Conservation (phyloP, 30 jellyfish, hydroid and myxozoan species). For the Aurelia coerulea region DNA sequence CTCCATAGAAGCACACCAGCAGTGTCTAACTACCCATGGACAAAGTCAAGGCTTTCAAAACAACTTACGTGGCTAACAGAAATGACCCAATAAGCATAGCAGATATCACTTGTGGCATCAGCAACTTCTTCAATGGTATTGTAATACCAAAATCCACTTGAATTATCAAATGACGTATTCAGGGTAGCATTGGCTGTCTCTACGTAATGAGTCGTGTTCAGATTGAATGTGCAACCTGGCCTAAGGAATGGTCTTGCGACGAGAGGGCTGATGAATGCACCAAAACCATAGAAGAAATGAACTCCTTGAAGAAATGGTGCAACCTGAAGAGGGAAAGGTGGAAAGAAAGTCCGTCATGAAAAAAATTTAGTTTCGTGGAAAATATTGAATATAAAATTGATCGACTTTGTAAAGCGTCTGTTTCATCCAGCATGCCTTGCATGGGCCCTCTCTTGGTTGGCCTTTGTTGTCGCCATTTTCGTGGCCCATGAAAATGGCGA, state of each 20-base stretch:
- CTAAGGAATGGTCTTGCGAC: conserved; percentile 95
- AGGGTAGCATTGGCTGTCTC: conserved; percentile 27
- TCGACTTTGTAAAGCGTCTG: no score
- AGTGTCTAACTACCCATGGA: no score
- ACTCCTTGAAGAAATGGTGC: conserved; percentile 98
- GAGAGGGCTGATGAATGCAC: conserved; percentile 93
- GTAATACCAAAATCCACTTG: conserved; percentile 78
- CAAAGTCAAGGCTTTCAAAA: no score
- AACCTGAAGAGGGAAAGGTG: conserved; percentile 53
- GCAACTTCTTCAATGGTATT: conserved; percentile 60
- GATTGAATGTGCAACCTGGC: conserved; percentile 75
- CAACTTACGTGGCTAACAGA: conserved; percentile 90
- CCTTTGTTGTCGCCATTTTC: no score
- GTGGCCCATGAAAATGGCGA: no score
- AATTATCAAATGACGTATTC: conserved; percentile 73
- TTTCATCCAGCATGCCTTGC: no score
- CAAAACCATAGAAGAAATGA: conserved; percentile 96
- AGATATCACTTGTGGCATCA: conserved; percentile 81
- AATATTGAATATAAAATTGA: no score
- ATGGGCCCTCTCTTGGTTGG: no score
- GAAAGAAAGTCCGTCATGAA: background rate
- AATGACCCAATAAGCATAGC: conserved; percentile 93
- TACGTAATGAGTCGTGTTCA: conserved; percentile 83
- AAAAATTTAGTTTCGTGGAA: no score
- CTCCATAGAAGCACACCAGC: no score